phyloP scores from a whole-genome alignment of 2,113 vertebrate species.

The Chloropsis cyanopogon region DNA sequence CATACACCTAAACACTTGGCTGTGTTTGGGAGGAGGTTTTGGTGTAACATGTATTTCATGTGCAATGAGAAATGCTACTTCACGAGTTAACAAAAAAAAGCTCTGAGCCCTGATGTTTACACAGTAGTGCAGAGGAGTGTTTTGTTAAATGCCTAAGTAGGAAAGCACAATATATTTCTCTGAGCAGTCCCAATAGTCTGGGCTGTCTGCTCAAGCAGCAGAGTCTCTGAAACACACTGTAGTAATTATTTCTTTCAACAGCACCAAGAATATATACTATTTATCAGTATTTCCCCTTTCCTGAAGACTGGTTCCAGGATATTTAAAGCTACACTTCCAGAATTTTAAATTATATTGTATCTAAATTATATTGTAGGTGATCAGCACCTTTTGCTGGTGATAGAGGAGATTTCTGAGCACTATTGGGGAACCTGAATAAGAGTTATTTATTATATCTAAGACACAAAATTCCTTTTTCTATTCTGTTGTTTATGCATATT shows the following conservation, averaged over 20 bases:
- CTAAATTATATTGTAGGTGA: neutral
- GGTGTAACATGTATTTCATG: neutral
- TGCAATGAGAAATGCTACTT: neutral
- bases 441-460: neutral
- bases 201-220: neutral
- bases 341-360: neutral
- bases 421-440: neutral
- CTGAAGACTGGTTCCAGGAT: neutral
- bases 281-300: neutral
- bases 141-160: neutral
- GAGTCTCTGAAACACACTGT: neutral
- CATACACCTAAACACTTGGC: neutral
- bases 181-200: neutral
- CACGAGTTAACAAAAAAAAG: neutral
- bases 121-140: neutral
- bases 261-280: neutral
- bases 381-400: neutral
- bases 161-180: neutral
- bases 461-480: neutral
- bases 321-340: neutral
- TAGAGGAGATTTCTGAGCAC: neutral
- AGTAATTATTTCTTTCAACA: neutral
- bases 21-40: neutral
- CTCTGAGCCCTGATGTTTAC: neutral
- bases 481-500: neutral